phyloP scores from a whole-genome alignment of 2,113 vertebrate genomes.

The Himantopus leucocephalus region DNA sequence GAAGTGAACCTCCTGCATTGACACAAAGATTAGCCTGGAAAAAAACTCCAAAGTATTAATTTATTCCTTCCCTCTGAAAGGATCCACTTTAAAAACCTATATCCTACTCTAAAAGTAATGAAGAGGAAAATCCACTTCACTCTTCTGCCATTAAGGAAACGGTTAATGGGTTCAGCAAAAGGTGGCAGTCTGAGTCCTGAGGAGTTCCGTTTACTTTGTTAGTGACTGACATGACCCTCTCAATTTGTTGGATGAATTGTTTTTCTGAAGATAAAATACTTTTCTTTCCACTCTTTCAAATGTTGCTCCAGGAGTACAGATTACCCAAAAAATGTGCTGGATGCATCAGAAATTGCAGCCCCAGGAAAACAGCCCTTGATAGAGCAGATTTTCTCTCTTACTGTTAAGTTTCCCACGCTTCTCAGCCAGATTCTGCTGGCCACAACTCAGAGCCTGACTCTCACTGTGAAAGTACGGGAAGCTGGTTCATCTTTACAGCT shows the following conservation, averaged over 20 bases:
- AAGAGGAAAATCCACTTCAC: slow-evolving; percentile 63
- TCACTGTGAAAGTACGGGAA: slow-evolving; percentile 33
- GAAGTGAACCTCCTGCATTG: not conserved
- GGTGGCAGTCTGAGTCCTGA: slow-evolving; percentile 27
- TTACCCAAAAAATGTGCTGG: slow-evolving; percentile 69
- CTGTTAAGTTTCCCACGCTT: slow-evolving; percentile 71
- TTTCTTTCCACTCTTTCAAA: slow-evolving; percentile 59
- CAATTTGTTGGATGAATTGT: slow-evolving; percentile 47
- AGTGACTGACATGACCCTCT: not conserved
- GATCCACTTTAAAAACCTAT: slow-evolving; percentile 9
- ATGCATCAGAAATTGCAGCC: slow-evolving; percentile 67
- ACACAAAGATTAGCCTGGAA: not conserved
- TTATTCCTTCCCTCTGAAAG: not conserved
- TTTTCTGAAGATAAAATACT: slow-evolving; percentile 66
- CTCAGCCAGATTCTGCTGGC: slow-evolving; percentile 42
- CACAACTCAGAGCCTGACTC: slow-evolving; percentile 36
- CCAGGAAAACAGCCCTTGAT: slow-evolving; percentile 69
- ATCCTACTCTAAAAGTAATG: not conserved
- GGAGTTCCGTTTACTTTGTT: slow-evolving; percentile 46
- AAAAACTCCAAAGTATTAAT: not conserved
- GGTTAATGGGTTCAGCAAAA: slow-evolving; percentile 40
- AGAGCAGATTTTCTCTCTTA: slow-evolving; percentile 53
- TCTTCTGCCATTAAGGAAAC: slow-evolving; percentile 62
- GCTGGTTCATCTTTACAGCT: slow-evolving; percentile 10
- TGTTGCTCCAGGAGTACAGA: slow-evolving; percentile 54